Evolutionary conservation across 2,888 invertebrate genomes (phyloP), one percentile per base, ranked within the genome.

Genomic region (Malachius bipustulatus): DNA sequence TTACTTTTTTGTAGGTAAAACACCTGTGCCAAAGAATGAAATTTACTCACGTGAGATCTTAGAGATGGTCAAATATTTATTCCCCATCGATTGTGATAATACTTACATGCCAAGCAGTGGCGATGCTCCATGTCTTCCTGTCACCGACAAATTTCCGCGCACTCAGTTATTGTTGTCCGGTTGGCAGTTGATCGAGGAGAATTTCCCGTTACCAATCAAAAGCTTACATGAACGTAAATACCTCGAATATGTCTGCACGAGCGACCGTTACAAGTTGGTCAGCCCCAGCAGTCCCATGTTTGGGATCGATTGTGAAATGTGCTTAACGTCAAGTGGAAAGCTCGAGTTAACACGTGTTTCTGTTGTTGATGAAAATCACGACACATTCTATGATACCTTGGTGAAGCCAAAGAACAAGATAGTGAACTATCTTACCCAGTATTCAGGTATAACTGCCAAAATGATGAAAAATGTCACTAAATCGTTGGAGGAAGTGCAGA

Each of bases 261-360:
- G 84, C 62, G 75, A 80, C 44, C 59, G 64, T 27, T 93, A 93
- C 57, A 60, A 64, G 30, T 73, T 79, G 37, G 90, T 88, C 0
- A 81, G 76, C 6, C 63, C 75, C 3, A 64, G 61, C n/a, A 93
- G 93, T 36, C 90, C 90, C 4, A 75, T 96, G 75, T 90, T 77
- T 66, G 89, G 82, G 27, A 49, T 96, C 3, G 96, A 96, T 69
- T 94, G 94, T 70, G 96, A 96, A 71, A 85, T 89, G 89, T 89
- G 88, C 63, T 65, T 69, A 43, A 91, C 91, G 3, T 67, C 67
- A 12, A 65, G 63, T 12, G 77, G 78, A 1, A 57, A 65, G 30
- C 72, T 77, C 38, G 94, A 93, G 60, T 62, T 96, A 24, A 88
- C 94, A 0, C 71, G 91, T 51, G 73, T 94, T 34, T 87, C 91